Conservation (phyloP, 2,113 vertebrate genomes). For the Cnemophilus loriae region DNA sequence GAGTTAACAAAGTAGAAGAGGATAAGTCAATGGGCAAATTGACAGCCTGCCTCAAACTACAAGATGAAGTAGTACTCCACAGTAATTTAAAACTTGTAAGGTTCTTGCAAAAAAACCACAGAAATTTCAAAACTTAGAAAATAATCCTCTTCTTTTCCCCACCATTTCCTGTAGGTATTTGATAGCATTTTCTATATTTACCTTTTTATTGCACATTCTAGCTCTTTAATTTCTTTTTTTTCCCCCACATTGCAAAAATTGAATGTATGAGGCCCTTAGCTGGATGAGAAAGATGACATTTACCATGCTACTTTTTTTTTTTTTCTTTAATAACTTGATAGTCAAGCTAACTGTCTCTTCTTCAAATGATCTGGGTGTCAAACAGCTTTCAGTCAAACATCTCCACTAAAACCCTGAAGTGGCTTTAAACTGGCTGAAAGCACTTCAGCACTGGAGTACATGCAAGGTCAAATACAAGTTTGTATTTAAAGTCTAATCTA, state of each 20-base stretch:
- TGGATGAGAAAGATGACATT: not conserved
- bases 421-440: conserved; percentile 29
- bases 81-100: not conserved
- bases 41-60: not conserved
- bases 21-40: not conserved
- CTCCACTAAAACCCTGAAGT: conserved; percentile 14
- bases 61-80: not conserved
- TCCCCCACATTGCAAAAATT: not conserved
- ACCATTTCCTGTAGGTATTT: not conserved
- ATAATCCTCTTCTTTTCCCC: not conserved
- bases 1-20: not conserved
- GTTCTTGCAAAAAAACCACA: not conserved
- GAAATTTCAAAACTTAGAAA: not conserved
- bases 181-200: not conserved
- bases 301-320: not conserved
- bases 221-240: not conserved
- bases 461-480: conserved; percentile 25
- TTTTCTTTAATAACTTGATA: not conserved
- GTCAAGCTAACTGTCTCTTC: not conserved
- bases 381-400: not conserved
- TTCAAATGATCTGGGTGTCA: not conserved
- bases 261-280: not conserved
- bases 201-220: not conserved
- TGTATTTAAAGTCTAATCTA: conserved; percentile 35
- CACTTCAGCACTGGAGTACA: not conserved